Evolutionary conservation across 2,113 vertebrate species (phyloP).

Genomic region (Barbus barbus): DNA sequence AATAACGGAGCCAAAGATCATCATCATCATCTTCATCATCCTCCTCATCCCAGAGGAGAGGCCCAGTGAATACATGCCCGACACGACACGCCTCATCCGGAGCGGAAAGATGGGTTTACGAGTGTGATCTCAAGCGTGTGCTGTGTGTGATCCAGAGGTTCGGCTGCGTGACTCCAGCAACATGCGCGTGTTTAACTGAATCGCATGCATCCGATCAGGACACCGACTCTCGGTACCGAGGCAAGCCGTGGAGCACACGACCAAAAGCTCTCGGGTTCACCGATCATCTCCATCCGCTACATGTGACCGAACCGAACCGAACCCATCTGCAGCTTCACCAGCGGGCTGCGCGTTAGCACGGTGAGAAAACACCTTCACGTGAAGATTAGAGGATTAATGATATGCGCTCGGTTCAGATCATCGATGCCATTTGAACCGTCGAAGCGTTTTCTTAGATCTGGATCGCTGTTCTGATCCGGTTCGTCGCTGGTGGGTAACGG

Average conservation of each 20-base stretch:
- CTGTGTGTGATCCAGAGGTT: neutral
- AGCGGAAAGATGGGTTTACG: slow-evolving; percentile 8
- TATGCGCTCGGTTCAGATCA: neutral
- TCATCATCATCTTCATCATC: neutral
- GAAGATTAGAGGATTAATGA: neutral
- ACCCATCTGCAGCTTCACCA: slow-evolving; percentile 24
- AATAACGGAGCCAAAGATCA: slow-evolving; percentile 26
- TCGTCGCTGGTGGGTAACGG: neutral
- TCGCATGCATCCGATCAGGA: slow-evolving; percentile 17
- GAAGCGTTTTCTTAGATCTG: neutral
- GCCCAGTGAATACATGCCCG: slow-evolving; percentile 20
- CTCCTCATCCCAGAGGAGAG: slow-evolving; percentile 27
- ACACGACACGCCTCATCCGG: slow-evolving; percentile 22
- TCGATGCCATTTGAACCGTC: neutral
- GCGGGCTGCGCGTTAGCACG: slow-evolving; percentile 31
- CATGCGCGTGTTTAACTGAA: slow-evolving; percentile 18
- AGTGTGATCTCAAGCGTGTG: neutral
- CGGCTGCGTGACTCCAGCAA: slow-evolving; percentile 9
- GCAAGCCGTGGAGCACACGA: neutral
- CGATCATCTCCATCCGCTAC: slow-evolving; percentile 32
- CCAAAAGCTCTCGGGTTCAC: slow-evolving; percentile 3
- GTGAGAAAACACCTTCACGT: slow-evolving; percentile 23
- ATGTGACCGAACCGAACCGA: slow-evolving; percentile 33
- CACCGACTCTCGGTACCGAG: slow-evolving; percentile 1
- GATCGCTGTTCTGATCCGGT: slow-evolving; percentile 8